Conservation (phyloP, 2,797 vertebrate genomes). For the Sylvilagus floridanus region DNA sequence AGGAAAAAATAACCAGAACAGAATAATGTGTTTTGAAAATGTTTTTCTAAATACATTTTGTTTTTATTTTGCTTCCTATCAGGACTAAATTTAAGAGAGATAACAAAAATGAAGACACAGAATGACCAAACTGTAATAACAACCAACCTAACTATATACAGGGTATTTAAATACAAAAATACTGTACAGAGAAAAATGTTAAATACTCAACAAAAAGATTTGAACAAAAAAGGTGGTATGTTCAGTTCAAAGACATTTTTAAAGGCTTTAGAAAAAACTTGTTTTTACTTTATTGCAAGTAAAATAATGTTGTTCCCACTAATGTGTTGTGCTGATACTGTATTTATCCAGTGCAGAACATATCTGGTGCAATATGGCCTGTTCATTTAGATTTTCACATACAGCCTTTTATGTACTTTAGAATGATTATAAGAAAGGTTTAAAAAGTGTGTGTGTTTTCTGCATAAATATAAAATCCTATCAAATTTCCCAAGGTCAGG, state of each 20-base stretch:
- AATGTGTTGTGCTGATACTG: neutral
- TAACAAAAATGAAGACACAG: neutral
- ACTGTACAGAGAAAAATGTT: neutral
- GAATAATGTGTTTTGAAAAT: neutral
- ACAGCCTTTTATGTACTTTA: neutral
- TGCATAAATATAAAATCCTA: neutral
- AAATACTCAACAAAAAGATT: neutral
- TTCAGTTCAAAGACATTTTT: slow-evolving; percentile 17
- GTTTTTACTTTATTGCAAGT: slow-evolving; percentile 12
- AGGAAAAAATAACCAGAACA: neutral
- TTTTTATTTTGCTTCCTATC: slow-evolving; percentile 10
- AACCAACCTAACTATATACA: neutral
- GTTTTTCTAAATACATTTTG: neutral
- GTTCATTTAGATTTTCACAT: slow-evolving; percentile 12
- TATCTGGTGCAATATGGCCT: neutral
- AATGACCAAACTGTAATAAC: neutral
- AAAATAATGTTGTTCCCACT: slow-evolving; percentile 7
- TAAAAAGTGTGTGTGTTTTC: slow-evolving; percentile 24
- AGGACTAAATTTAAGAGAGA: neutral
- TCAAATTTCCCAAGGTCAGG: neutral
- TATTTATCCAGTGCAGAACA: neutral
- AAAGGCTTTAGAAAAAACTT: neutral
- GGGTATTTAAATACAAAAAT: neutral
- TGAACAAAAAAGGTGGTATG: neutral
- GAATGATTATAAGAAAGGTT: neutral